Conservation (phyloP, 2,113 vertebrate genomes). For the Eira barbara region DNA sequence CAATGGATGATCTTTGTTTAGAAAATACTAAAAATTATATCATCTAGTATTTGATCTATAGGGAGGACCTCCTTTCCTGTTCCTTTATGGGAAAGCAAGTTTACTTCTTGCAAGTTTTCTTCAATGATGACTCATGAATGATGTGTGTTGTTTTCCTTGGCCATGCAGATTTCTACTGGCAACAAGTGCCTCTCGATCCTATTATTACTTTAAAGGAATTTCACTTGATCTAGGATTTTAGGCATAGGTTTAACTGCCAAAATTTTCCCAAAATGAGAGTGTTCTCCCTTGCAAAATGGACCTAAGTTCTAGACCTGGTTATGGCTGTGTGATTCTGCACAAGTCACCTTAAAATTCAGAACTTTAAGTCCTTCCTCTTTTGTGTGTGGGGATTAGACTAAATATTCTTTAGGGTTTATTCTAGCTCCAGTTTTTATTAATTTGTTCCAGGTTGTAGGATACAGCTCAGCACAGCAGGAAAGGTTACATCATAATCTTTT, state of each 20-base stretch:
- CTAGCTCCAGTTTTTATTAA: not conserved
- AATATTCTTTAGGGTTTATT: not conserved
- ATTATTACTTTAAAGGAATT: not conserved
- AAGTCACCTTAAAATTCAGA: not conserved
- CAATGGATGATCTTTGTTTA: not conserved
- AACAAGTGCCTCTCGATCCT: not conserved
- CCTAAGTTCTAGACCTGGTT: not conserved
- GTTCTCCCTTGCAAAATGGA: not conserved
- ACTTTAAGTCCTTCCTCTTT: not conserved
- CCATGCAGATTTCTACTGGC: not conserved
- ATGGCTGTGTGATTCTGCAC: not conserved
- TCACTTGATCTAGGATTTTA: not conserved
- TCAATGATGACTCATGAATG: not conserved
- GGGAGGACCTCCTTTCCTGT: not conserved
- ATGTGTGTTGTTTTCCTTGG: not conserved
- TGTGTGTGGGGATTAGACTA: not conserved
- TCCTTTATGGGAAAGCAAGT: not conserved
- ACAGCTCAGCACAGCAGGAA: not conserved
- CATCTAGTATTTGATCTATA: not conserved
- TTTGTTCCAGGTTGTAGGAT: not conserved
- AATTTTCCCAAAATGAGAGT: not conserved
- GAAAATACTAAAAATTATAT: not conserved
- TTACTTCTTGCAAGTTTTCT: not conserved
- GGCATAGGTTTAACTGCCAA: not conserved
- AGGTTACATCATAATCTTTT: not conserved